A percentile compares a stretch with the other conserved stretches of the same genome.
phyloP scores from a whole-genome alignment of 2,113 vertebrate genomes.

The Ptyas mucosa region DNA sequence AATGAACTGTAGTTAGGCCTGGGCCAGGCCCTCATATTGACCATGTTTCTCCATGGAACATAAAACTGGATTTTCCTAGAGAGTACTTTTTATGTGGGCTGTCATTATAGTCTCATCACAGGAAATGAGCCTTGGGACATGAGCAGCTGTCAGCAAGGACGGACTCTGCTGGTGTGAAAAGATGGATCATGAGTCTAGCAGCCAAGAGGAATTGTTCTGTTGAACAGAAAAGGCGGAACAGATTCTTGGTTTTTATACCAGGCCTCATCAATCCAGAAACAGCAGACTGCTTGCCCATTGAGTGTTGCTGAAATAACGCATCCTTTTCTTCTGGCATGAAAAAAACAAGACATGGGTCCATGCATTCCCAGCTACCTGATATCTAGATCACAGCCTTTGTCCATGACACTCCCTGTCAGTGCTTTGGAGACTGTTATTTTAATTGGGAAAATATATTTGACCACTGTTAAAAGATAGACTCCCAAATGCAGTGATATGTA shows the following conservation, averaged over 20 bases:
- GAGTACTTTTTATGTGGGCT: background rate
- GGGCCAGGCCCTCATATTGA: background rate
- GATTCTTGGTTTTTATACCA: background rate
- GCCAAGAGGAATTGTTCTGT: background rate
- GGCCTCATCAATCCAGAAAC: background rate
- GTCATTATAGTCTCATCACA: background rate
- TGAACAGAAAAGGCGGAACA: background rate
- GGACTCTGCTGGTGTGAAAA: background rate
- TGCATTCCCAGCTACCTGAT: background rate
- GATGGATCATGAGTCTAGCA: background rate
- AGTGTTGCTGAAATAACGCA: background rate
- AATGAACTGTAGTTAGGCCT: background rate
- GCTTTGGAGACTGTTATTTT: background rate
- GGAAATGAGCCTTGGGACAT: background rate
- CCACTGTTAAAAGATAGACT: background rate
- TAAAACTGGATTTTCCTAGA: background rate
- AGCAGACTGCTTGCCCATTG: background rate
- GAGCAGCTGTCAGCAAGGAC: too few relatives aligned
- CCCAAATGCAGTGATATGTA: background rate
- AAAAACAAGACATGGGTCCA: background rate
- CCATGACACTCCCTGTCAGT: background rate
- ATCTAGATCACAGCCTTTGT: background rate
- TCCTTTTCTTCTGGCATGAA: background rate
- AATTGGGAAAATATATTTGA: background rate
- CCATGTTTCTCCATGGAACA: background rate